A percentile compares a stretch with the other conserved stretches of the same genome.
Conservation (phyloP, 2,888 invertebrate genomes). For the Clivina fossor region DNA sequence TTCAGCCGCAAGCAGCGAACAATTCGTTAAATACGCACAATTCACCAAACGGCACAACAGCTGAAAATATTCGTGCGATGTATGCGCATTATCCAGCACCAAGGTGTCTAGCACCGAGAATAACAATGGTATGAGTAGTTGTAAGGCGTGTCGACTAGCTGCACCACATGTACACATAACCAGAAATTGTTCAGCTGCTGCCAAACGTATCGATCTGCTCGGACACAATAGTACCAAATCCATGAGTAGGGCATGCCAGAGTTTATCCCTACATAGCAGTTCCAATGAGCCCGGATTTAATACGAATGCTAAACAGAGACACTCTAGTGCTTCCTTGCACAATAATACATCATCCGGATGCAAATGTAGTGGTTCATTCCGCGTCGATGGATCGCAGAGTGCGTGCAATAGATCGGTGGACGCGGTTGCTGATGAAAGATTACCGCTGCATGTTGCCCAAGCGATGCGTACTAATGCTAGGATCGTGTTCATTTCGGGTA, state of each 20-base stretch:
- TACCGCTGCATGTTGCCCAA: slow-evolving; percentile 77
- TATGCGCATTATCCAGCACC: slow-evolving; percentile 67
- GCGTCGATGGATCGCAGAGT: slow-evolving; percentile 63
- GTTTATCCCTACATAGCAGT: slow-evolving; percentile 74
- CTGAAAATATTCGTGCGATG: slow-evolving; percentile 78
- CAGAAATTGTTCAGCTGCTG: slow-evolving; percentile 82
- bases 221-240: slow-evolving; percentile 85
- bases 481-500: slow-evolving; percentile 73
- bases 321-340: slow-evolving; percentile 91
- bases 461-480: slow-evolving; percentile 74
- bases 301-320: slow-evolving; percentile 85
- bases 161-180: slow-evolving; percentile 81
- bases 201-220: slow-evolving; percentile 69
- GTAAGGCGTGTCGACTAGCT: slow-evolving; percentile 61
- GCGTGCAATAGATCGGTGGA: slow-evolving; percentile 65
- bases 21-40: slow-evolving; percentile 66
- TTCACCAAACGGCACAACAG: slow-evolving; percentile 69
- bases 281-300: slow-evolving; percentile 87
- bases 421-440: slow-evolving; percentile 61
- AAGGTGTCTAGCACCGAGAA: slow-evolving; percentile 67
- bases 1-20: slow-evolving; percentile 70
- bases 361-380: slow-evolving; percentile 60
- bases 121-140: slow-evolving; percentile 66
- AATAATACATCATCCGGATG: slow-evolving; percentile 50
- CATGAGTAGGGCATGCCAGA: slow-evolving; percentile 88